Evolutionary conservation across 2,797 vertebrate genomes (phyloP).

Genomic region (Urocyon cinereoargenteus): DNA sequence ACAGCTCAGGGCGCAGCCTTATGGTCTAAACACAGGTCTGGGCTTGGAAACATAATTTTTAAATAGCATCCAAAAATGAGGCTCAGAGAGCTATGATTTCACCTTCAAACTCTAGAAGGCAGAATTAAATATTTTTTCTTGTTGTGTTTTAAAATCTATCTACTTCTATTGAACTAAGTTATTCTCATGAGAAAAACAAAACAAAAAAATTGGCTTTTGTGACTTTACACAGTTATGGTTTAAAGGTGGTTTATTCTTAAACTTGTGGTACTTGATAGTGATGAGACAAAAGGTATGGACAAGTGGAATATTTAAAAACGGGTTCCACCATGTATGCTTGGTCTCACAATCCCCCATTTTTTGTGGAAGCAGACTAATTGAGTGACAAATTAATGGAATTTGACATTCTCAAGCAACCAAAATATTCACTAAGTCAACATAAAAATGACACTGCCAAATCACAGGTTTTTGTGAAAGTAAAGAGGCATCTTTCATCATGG

Average conservation of each 20-base stretch:
- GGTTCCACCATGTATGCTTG: background rate
- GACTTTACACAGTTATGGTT: background rate
- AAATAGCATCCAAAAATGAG: background rate
- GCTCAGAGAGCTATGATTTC: conserved; percentile 54
- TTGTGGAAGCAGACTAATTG: background rate
- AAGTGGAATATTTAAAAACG: background rate
- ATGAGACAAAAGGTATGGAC: background rate
- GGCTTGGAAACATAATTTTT: background rate
- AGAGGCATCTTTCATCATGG: background rate
- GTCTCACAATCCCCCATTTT: background rate
- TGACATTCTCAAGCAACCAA: conserved; percentile 11
- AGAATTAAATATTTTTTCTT: background rate
- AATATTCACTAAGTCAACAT: background rate
- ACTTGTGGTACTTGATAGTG: background rate
- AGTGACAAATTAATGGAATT: background rate
- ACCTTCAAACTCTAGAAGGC: conserved; percentile 2
- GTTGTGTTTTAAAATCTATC: background rate
- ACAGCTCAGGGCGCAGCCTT: too few relatives aligned
- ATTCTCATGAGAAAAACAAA: background rate
- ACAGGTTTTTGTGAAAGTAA: background rate
- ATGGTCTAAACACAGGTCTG: background rate
- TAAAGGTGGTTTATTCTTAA: conserved; percentile 10
- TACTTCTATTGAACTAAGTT: background rate
- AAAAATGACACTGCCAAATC: background rate
- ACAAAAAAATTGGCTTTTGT: background rate